These are phyloP conservation scores for fruit fly (Drosophila melanogaster) DNA, from an alignment of 1,140 invertebrate genomes.

Conservation along the genomic window Release_6_plus_ISO1_MT NT_033779.5:6708001-6708500, in stretches of 20 bases:
- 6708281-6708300: conserved; percentile 77
- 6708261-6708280: conserved; percentile 55
- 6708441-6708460: conserved; percentile 71
- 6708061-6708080: not conserved
- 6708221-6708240: conserved; percentile 15
- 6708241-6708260: conserved; percentile 13
- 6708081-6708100: not conserved
- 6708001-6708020: not conserved
- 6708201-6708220: conserved; percentile 15
- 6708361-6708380: conserved; percentile 41
- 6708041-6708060: too few relatives aligned
- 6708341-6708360: conserved; percentile 23
- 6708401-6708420: conserved; percentile 57
- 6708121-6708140: not conserved
- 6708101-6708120: not conserved
- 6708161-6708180: conserved; percentile 4
- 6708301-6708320: conserved; percentile 53
- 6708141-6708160: not conserved
- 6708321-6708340: conserved; percentile 31
- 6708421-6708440: conserved; percentile 70
- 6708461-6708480: conserved; percentile 68
- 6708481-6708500: conserved; percentile 29
- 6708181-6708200: conserved; percentile 3
- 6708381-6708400: conserved; percentile 40
- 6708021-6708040: too few relatives aligned